Evolutionary conservation across 2,113 vertebrate genomes (phyloP).

Genomic region (Coregonus clupeaformis): DNA sequence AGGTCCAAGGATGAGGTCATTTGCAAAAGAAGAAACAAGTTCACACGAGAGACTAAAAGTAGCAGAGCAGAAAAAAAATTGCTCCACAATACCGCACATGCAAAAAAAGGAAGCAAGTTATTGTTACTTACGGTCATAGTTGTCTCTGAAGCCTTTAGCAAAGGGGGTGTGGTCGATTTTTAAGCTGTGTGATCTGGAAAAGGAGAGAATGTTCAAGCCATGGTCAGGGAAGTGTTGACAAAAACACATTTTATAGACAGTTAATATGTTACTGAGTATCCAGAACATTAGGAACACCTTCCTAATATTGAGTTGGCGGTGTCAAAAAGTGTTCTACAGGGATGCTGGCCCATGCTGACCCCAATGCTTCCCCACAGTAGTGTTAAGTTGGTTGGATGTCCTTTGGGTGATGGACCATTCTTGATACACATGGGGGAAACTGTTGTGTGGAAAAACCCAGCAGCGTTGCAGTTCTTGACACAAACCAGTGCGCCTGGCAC

Average conservation of each 20-base stretch:
- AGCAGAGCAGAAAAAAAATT: constrained; percentile 8
- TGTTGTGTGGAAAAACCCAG: no score
- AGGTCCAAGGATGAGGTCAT: not conserved
- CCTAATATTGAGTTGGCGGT: no score
- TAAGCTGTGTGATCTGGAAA: constrained; percentile 95
- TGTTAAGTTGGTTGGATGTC: no score
- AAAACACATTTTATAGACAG: not conserved
- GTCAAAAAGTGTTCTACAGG: no score
- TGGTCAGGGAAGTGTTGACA: not conserved
- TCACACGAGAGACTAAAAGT: not conserved
- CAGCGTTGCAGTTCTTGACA: no score
- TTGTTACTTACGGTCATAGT: constrained; percentile 94
- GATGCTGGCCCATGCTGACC: no score
- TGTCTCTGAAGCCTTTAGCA: constrained; percentile 98
- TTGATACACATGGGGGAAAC: no score
- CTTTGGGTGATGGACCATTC: no score
- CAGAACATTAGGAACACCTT: no score
- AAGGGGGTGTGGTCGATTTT: constrained; percentile 99
- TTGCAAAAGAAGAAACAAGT: constrained; percentile 37
- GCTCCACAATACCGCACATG: not conserved
- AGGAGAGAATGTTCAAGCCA: constrained; percentile 9
- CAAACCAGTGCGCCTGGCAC: no score
- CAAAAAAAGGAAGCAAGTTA: not conserved
- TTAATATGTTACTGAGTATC: no score
- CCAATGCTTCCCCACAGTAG: no score